These are phyloP conservation scores for Periparus ater DNA, from an alignment of 2,797 vertebrate species.

Conservation along the genomic window DNA sequence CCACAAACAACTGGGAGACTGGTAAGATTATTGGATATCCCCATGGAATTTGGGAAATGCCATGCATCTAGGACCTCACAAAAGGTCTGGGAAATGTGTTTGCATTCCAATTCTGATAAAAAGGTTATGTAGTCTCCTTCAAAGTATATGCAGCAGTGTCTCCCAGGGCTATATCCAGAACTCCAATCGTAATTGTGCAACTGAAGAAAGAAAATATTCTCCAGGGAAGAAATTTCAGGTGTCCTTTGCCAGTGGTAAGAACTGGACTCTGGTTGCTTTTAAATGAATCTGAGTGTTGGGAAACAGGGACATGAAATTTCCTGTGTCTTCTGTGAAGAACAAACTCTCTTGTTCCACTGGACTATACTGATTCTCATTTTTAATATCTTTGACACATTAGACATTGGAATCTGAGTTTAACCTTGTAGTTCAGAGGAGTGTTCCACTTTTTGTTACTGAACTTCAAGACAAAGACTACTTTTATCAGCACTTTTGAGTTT, in stretches of 20 bases:
- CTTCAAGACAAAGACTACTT: background rate
- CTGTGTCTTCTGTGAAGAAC: background rate
- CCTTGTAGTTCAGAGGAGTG: background rate
- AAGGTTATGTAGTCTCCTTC: background rate
- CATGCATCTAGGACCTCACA: background rate
- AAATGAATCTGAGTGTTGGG: background rate
- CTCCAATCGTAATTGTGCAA: background rate
- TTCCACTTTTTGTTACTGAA: background rate
- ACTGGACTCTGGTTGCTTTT: background rate
- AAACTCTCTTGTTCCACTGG: background rate
- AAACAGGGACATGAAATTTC: background rate
- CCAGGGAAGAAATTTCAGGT: background rate
- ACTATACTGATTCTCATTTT: background rate
- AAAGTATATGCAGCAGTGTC: background rate
- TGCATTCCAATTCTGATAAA: background rate
- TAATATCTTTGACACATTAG: background rate
- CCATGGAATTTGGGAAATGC: constrained; percentile 25
- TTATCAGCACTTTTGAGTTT: background rate
- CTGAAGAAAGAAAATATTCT: background rate
- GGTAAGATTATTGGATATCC: background rate
- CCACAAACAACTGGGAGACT: background rate
- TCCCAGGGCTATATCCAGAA: background rate
- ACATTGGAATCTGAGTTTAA: background rate
- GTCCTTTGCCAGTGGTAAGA: background rate
- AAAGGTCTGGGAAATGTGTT: background rate